Evolutionary conservation across 2,888 invertebrate genomes (phyloP).

Genomic region (Mellilla xanthometata): DNA sequence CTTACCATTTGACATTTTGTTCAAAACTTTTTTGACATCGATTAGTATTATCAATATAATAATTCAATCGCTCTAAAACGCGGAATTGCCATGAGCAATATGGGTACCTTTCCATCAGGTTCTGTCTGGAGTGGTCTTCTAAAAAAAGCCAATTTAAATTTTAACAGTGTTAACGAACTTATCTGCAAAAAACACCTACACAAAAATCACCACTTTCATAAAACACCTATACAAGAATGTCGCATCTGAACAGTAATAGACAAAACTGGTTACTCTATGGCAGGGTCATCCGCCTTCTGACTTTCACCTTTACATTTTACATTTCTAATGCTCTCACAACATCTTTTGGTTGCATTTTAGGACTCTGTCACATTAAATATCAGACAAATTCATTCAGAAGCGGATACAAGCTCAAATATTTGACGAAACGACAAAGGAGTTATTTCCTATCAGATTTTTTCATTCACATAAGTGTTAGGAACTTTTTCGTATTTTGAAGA

Average conservation of each 20-base stretch:
- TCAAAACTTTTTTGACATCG: too few relatives aligned
- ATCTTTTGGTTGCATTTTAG: not conserved
- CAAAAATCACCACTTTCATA: not conserved
- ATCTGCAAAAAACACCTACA: not conserved
- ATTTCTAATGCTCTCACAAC: constrained; percentile 1
- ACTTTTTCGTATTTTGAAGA: too few relatives aligned
- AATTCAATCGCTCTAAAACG: too few relatives aligned
- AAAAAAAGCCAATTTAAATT: too few relatives aligned
- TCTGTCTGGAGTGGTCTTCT: too few relatives aligned
- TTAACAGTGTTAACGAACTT: too few relatives aligned
- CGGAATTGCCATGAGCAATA: too few relatives aligned
- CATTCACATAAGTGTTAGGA: not conserved
- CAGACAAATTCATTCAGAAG: not conserved
- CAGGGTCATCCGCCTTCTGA: constrained; percentile 18
- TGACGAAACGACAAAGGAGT: not conserved
- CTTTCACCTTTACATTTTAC: constrained; percentile 16
- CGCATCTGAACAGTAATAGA: constrained; percentile 3
- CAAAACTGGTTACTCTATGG: constrained; percentile 10
- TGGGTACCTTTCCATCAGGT: too few relatives aligned
- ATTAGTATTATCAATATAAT: too few relatives aligned
- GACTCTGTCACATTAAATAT: not conserved
- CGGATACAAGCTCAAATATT: not conserved
- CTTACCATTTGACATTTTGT: too few relatives aligned
- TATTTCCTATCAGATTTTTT: too few relatives aligned
- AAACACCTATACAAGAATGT: not conserved